Evolutionary conservation across 53 echinoderm and acorn worm species (phyloP), one percentile per base, ranked within the genome.

Genomic region (Antedon mediterranea): DNA sequence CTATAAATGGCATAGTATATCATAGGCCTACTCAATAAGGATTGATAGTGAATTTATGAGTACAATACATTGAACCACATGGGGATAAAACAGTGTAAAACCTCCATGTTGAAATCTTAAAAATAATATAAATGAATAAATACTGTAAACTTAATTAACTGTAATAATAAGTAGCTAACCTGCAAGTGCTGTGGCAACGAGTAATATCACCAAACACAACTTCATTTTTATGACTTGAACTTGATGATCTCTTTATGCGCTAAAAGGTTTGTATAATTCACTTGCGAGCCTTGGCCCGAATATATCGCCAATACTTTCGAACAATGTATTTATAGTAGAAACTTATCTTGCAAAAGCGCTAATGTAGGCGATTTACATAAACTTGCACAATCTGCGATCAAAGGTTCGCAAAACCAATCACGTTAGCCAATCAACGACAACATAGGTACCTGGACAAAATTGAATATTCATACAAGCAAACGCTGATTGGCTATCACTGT

Each of bases 181-280:
- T 42, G 83, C 89, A 80, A 89, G 75, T 43, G 89, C 89, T 32
- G 83, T 89, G 74, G 86, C 79, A 43, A 89, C 89, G 77, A 86
- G 77, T 31, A 89, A 84, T 28, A 89, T 78, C 33, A 89, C 70
- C 32, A 89, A 30, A 79, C 86, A 86, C 32, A 86, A 87, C 79
- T 83, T 79, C 87, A 87, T 87, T 71, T 82, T 76, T 79, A 71
- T 28, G 87, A 79, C 72, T 34, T 57, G 57, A 18, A 7, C 14
- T 18, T 57, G 57, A 23, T 57, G 57, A 57, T 37, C 37, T 6
- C 37, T n/a, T n/a, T n/a, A n/a, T n/a, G 37, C 37, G 31, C 20
- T 72, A 34, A 34, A 71, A 34, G 79, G 4, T 79, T 71, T 79
- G 79, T 72, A 34, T 71, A 71, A 29, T 79, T 79, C 71, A 71